Evolutionary conservation across 2,797 vertebrate species (phyloP), one percentile per base, ranked within the genome.

Genomic region (Mus minutoides): DNA sequence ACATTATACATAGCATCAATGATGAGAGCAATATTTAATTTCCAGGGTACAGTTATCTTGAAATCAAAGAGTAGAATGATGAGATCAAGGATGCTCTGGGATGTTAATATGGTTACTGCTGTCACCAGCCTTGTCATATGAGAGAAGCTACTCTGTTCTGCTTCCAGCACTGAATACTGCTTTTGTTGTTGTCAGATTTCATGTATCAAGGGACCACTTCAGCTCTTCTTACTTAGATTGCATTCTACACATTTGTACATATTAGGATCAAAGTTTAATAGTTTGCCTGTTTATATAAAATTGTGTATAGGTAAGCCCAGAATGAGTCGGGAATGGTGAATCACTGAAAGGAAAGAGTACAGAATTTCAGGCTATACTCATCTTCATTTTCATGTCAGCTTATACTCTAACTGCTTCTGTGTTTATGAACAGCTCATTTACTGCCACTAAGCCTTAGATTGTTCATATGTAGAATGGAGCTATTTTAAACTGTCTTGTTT

Each of bases 61-160:
- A 97, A 97, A 98, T 98, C 96, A 98, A 98, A 98, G 91, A 88
- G 58, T 93, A 80, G 90, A 96, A 97, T 89, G 96, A 97, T 92
- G 88, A 98, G 97, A 98, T 97, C 97, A 97, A 97, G 97, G 92
- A 92, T 97, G 78, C 58, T 96, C 40, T 94, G 92, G 62, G 88
- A 96, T 97, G 95, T 90, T 97, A 95, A 86, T 94, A 67, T 34
- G 90, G 90, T 96, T 98, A 97, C 94, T 97, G 83, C 91, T 98
- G 97, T 97, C 98, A 98, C 93, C 92, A 82, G n/a, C 76, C 92
- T 95, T 98, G 96, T 97, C 97, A 98, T 96, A 94, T 88, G 78
- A 96, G 79, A 96, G 46, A 97, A 98, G 97, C 92, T 89, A 96
- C 84, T 98, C 71, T 77, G 12, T 22, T 97, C 56, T 95, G 46